A percentile compares a stretch with the other conserved stretches of the same genome.
Conservation (phyloP, 2,888 invertebrate genomes). For the Barypeithes pellucidus region DNA sequence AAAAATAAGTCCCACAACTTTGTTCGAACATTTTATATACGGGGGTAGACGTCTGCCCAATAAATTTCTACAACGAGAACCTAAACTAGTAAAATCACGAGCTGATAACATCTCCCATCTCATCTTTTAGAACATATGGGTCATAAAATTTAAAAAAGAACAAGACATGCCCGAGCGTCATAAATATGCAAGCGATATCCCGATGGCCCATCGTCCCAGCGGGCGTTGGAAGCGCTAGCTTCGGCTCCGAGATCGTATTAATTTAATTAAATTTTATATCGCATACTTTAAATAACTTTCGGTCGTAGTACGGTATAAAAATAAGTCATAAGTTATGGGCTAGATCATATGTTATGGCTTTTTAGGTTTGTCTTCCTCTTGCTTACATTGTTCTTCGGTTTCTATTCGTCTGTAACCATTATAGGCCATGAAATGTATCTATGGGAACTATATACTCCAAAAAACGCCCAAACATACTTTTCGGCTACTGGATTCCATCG, state of each 20-base stretch:
- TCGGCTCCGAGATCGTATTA: conserved; percentile 64
- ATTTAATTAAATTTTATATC: conserved; percentile 70
- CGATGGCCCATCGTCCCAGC: conserved; percentile 51
- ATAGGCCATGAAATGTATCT: too few relatives aligned
- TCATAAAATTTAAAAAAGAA: conserved; percentile 54
- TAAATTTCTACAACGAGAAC: conserved; percentile 53
- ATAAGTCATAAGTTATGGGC: conserved; percentile 21
- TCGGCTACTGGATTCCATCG: too few relatives aligned
- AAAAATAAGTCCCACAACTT: background rate
- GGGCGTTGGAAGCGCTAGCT: conserved; percentile 43
- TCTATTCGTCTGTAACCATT: too few relatives aligned
- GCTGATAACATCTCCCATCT: conserved; percentile 54
- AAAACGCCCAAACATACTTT: too few relatives aligned
- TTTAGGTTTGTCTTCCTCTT: too few relatives aligned
- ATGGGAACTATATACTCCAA: too few relatives aligned
- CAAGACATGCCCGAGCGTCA: conserved; percentile 42
- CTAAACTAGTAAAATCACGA: conserved; percentile 55
- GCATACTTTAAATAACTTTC: conserved; percentile 67
- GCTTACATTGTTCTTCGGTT: too few relatives aligned
- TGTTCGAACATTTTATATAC: conserved; percentile 11
- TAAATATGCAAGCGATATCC: conserved; percentile 56
- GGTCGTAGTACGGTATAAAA: conserved; percentile 61
- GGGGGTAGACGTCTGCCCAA: conserved; percentile 36
- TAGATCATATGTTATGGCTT: too few relatives aligned
- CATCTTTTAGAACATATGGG: conserved; percentile 53